phyloP scores from a whole-genome alignment of 2,113 vertebrate genomes.

The Columba livia region DNA sequence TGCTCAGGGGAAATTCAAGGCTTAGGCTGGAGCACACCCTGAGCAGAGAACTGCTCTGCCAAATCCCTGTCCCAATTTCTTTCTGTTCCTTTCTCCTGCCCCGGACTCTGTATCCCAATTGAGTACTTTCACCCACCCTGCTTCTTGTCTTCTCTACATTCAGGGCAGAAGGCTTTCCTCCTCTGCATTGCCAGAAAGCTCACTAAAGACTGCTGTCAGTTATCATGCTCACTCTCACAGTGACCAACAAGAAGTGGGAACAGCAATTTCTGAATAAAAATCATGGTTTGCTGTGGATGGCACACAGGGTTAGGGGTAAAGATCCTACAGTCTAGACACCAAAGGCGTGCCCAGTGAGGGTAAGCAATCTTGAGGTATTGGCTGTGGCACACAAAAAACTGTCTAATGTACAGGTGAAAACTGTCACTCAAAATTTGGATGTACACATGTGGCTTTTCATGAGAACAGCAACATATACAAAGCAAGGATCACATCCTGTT shows the following conservation, averaged over 20 bases:
- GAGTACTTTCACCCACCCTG: background rate
- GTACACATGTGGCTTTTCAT: background rate
- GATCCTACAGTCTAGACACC: background rate
- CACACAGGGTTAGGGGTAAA: background rate
- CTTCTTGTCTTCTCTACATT: background rate
- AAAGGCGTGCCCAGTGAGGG: background rate
- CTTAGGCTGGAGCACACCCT: background rate
- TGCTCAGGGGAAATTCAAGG: background rate
- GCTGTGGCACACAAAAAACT: background rate
- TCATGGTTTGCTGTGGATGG: background rate
- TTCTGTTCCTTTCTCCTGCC: background rate
- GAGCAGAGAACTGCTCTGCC: background rate
- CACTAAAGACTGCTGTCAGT: background rate
- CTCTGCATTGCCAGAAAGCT: background rate
- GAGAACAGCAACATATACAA: background rate
- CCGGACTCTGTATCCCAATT: background rate
- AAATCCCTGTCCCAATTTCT: background rate
- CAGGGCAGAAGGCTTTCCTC: background rate
- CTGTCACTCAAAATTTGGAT: background rate
- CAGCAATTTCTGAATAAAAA: background rate
- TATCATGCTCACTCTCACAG: background rate
- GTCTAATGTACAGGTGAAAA: background rate
- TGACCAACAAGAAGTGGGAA: background rate
- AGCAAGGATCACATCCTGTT: background rate
- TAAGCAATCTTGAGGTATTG: background rate